Conservation (phyloP, 2,797 vertebrate species). For the Schizopygopsis pylzovi region DNA sequence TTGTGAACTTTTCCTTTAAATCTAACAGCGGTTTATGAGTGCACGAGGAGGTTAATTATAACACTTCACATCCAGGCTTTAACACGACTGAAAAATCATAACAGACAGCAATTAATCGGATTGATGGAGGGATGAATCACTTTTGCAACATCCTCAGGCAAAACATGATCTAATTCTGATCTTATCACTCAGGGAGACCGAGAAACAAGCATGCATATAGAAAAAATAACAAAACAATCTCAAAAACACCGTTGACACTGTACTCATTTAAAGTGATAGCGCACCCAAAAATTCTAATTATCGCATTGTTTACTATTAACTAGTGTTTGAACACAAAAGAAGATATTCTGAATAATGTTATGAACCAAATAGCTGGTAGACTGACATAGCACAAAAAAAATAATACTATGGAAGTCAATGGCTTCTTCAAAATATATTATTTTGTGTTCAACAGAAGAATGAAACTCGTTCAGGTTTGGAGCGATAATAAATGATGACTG, state of each 20-base stretch:
- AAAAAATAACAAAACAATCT: not conserved
- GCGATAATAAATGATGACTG: not conserved
- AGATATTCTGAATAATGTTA: not conserved
- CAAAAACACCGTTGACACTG: conserved; percentile 47
- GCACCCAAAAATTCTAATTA: not conserved
- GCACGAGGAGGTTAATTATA: not conserved
- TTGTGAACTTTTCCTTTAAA: not conserved
- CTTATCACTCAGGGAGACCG: conserved; percentile 14
- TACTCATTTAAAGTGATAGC: conserved; percentile 63
- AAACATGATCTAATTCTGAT: conserved; percentile 38
- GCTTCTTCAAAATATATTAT: not conserved
- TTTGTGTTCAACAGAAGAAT: not conserved
- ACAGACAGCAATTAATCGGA: conserved; percentile 25
- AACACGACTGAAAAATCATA: conserved; percentile 20
- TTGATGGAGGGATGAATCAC: conserved; percentile 36
- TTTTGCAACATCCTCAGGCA: conserved; percentile 22
- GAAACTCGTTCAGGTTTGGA: not conserved
- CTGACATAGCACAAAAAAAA: not conserved
- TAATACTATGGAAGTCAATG: not conserved
- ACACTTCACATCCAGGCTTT: not conserved
- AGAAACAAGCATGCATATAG: conserved; percentile 19
- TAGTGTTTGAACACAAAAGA: not conserved
- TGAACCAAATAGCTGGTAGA: not conserved
- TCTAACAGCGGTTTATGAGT: not conserved
- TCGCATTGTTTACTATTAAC: not conserved